Base-by-base conservation (phyloP, 2,113 vertebrate species). In the Otus sunia region DNA sequence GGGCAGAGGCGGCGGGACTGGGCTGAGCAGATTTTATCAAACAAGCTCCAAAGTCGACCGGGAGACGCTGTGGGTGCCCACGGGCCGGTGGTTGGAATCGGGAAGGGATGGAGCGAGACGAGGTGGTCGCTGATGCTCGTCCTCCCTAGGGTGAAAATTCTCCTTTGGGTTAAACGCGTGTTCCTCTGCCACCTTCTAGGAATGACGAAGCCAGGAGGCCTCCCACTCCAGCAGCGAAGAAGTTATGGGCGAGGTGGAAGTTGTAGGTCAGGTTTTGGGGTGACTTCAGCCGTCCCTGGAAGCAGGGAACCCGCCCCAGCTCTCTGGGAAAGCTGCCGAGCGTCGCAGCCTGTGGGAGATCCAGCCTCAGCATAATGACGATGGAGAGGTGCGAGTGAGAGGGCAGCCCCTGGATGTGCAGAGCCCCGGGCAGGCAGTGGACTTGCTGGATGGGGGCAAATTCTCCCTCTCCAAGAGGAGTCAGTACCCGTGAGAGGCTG, bases 211-310 rank as follows among this genome's bases (percentile, higher is more conserved):
- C 36, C 66, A 63, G 66, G 69, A 93, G 43, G 43, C 59, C 59
- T 84, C 63, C 75, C 67, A 15, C 68, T 36, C 30, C 76, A 87
- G 82, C 62, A 75, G 83, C 71, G 36, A 76, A 73, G 79, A 26
- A 72, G 60, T 29, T 15, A 72, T 21, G 53, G 67, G 83, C 0
- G 22, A 87, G 52, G 81, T 91, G 56, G 87, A 85, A 91, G 92
- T 32, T 89, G 77, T 58, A 77, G 72, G 72, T 76, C 88, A 49
- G 86, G 88, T 83, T 88, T 76, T 0, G 0, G 41, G 82, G 34
- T 82, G 75, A 94, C 90, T 63, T 94, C 66, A 20, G 74, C 74
- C 56, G 72, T 23, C 75, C 43, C 29, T 55, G 71, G 71, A 75
- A 88, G 66, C 58, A 26, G 49, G 71, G 58, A 72, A 83, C 37